phyloP scores from a whole-genome alignment of 53 echinoderm and acorn worm species.

The Astropecten irregularis region DNA sequence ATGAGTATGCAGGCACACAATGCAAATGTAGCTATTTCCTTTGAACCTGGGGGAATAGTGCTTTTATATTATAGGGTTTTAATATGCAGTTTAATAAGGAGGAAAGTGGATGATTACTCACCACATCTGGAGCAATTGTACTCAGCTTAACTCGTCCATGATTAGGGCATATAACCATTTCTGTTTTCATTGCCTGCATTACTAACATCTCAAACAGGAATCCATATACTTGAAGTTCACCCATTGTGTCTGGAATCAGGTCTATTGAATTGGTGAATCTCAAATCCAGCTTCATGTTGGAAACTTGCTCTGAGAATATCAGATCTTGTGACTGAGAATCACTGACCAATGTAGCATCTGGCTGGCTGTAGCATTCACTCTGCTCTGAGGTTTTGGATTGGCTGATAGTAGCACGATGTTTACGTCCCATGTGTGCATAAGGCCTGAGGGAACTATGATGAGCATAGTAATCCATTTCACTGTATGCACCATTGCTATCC shows the following conservation, averaged over 20 bases:
- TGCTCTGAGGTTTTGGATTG: constrained; percentile 41
- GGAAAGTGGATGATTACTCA: too few relatives aligned
- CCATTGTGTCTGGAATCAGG: constrained; percentile 37
- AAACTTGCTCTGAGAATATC: constrained; percentile 56
- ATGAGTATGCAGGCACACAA: too few relatives aligned
- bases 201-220: constrained; percentile 93
- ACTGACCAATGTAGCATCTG: constrained; percentile 32
- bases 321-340: constrained; percentile 42
- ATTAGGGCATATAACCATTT: constrained; percentile 80
- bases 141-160: constrained; percentile 80
- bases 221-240: constrained; percentile 79
- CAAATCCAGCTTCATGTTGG: constrained; percentile 38
- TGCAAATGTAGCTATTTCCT: too few relatives aligned
- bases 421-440: background rate
- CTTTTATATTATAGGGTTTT: too few relatives aligned
- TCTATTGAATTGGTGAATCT: constrained; percentile 62
- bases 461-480: background rate
- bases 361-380: constrained; percentile 47
- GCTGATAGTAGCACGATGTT: constrained; percentile 39
- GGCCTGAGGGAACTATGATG: constrained; percentile 1
- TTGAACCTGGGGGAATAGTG: too few relatives aligned
- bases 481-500: constrained; percentile 9
- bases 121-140: constrained; percentile 95
- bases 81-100: too few relatives aligned
- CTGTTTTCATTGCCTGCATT: constrained; percentile 83